Base-by-base conservation (phyloP, 2,797 vertebrate species). In the Sciaenops ocellatus region DNA sequence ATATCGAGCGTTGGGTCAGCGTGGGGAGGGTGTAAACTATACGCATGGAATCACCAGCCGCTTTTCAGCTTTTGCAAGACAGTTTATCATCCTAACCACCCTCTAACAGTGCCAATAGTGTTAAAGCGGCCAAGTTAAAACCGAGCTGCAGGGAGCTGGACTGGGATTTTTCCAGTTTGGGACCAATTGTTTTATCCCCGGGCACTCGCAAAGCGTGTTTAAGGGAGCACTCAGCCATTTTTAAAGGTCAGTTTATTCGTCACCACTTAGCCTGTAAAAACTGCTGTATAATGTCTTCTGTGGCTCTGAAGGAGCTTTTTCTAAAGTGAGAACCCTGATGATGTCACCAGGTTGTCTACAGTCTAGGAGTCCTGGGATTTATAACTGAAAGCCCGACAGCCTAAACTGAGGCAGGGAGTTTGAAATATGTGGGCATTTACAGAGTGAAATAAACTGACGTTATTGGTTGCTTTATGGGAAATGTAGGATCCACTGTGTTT, bases 231-330 rank as follows among this genome's bases (percentile, higher is more conserved):
- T 18, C 42, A 34, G 17, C 22, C 6, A 8, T 62, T 73, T 38
- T 69, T 69, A 80, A 55, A 77, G 69, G 73, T 65, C 41, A 61
- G 34, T 61, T 65, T 50, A 61, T 47, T 28, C 5, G 5, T 73
- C 56, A 50, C 8, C 15, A 11, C 28, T 52, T 26, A 28, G 60
- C 51, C 38, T 42, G 52, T 63, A 28, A 67, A 66, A 41, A 11
- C 30, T 38, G 51, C 57, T 64, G 51, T 38, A 34, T 24, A 50
- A 57, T 47, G 55, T 42, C 65, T 24, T 54, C 11, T 8, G 16
- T 24, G 17, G 62, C 51, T 42, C 4, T 30, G 64, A 22, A 34
- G 3, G 26, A 46, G 50, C 24, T 44, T n/a, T 61, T 38, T 38
- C 12, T 55, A 5, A 65, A 69, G 26, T 15, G 12, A 59, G 18